Conservation (phyloP, 2,113 vertebrate genomes). For the Triplophysa dalaica region DNA sequence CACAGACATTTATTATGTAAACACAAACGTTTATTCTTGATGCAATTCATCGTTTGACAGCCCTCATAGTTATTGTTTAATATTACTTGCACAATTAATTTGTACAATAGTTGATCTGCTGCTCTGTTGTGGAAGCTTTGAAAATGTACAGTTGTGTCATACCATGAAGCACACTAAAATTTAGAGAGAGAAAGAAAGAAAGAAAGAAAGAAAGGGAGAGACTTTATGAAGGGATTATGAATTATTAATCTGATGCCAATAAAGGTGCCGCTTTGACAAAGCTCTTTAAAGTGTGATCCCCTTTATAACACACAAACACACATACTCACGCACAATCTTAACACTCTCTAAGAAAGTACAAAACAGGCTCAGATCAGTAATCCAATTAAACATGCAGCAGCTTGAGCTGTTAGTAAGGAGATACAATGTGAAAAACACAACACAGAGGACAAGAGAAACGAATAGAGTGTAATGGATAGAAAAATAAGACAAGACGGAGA, state of each 20-base stretch:
- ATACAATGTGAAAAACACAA: background rate
- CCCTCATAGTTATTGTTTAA: too few relatives aligned
- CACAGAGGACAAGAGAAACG: background rate
- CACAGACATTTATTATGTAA: too few relatives aligned
- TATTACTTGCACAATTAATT: too few relatives aligned
- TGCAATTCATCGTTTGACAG: too few relatives aligned
- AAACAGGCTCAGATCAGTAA: constrained; percentile 43
- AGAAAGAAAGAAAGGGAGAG: background rate
- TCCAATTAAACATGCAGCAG: constrained; percentile 52
- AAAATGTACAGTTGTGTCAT: too few relatives aligned
- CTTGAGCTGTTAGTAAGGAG: constrained; percentile 27
- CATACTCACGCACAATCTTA: background rate
- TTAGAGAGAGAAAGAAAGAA: background rate
- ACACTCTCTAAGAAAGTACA: constrained; percentile 43
- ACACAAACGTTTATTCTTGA: too few relatives aligned
- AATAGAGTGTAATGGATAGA: background rate
- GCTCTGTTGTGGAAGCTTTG: too few relatives aligned
- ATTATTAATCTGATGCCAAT: constrained; percentile 51
- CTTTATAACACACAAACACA: constrained; percentile 38
- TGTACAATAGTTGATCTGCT: too few relatives aligned
- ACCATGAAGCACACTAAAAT: background rate
- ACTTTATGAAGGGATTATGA: constrained; percentile 45
- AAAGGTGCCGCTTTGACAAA: constrained; percentile 45
- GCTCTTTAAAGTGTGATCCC: constrained; percentile 61
- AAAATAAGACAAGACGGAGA: background rate